Evolutionary conservation across 2,888 invertebrate genomes (phyloP), one percentile per base, ranked within the genome.

Genomic region (Rhodophaea formosa): DNA sequence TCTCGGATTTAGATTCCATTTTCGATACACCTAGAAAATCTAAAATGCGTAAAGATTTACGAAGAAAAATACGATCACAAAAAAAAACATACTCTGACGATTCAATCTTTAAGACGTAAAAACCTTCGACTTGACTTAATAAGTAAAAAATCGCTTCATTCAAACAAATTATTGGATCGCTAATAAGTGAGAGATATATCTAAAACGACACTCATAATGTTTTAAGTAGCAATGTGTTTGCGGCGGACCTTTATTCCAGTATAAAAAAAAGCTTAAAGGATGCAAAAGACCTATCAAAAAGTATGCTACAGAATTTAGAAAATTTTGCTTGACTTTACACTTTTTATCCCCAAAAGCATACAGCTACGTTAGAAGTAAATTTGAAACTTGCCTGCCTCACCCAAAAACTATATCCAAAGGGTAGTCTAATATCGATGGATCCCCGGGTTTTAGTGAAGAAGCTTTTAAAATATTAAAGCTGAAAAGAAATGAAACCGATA

Each of bases 301-400:
- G n/a, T n/a, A 43, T 32, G n/a, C 54, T 30, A 16, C 54, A 29
- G 23, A 17, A 43, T 14, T 53, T 5, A 54, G 44, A 30, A 54
- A 54, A 23, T 54, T 54, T 44, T 42, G n/a, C 15, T 58, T 63
- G 6, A 67, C 67, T 3, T 52, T 68, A 42, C 51, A 68, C 49
- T 70, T 66, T 59, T 39, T 53, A 1, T 66, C 67, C 14, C 62
- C 62, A n/a, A 44, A 47, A 1, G 62, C 64, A 1, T 68, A 68
- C 54, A 62, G 42, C 1, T 69, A 63, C 32, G 64, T 68, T 0
- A 53, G 68, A 51, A 60, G 14, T 14, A 63, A 53, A 44, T 71
- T 69, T 42, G 59, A 68, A 3, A 62, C 56, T 6, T 64, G 64
- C 53, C 59, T 68, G 10, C 66, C 68, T 17, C 64, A 68, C 15